A percentile compares a stretch with the other conserved stretches of the same genome.
Conservation (phyloP, 2,888 invertebrate genomes). For the Dinocampus coccinellae region DNA sequence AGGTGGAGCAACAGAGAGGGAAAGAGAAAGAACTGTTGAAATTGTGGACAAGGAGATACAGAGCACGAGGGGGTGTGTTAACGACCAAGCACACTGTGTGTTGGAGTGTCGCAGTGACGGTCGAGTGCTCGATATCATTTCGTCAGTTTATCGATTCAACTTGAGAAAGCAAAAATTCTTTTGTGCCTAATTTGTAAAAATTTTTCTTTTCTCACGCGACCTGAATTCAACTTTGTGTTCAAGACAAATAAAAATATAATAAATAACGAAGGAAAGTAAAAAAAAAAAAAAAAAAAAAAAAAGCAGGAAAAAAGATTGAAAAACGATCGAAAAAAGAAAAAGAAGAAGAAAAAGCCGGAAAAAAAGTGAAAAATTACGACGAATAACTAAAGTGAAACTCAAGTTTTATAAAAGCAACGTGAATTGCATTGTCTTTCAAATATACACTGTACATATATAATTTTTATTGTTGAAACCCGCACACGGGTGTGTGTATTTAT, state of each 20-base stretch:
- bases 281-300: too few species aligned
- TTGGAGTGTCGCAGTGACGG: slow-evolving; percentile 27
- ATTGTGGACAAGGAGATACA: neutral
- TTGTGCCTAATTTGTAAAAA: slow-evolving; percentile 8
- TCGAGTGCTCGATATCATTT: slow-evolving; percentile 15
- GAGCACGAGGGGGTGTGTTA: neutral
- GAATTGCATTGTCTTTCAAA: too few species aligned
- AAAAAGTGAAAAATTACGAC: slow-evolving; percentile 9
- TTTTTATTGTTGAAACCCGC: slow-evolving; percentile 10
- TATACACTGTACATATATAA: slow-evolving; percentile 4
- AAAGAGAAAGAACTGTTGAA: neutral
- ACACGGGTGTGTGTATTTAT: neutral
- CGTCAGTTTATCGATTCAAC: slow-evolving; percentile 20
- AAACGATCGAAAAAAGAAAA: too few species aligned
- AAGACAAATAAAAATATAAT: too few species aligned
- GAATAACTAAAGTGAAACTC: slow-evolving; percentile 4
- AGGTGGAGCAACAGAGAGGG: neutral
- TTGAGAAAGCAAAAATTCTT: slow-evolving; percentile 27
- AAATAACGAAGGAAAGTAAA: too few species aligned
- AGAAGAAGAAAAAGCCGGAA: too few species aligned
- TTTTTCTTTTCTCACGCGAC: too few species aligned
- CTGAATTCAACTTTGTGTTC: too few species aligned
- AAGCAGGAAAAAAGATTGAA: too few species aligned
- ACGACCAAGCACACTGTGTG: slow-evolving; percentile 10
- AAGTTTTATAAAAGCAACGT: too few species aligned